Evolutionary conservation across 2,797 vertebrate species (phyloP), one percentile per base, ranked within the genome.

Genomic region (Pogoniulus pusillus): DNA sequence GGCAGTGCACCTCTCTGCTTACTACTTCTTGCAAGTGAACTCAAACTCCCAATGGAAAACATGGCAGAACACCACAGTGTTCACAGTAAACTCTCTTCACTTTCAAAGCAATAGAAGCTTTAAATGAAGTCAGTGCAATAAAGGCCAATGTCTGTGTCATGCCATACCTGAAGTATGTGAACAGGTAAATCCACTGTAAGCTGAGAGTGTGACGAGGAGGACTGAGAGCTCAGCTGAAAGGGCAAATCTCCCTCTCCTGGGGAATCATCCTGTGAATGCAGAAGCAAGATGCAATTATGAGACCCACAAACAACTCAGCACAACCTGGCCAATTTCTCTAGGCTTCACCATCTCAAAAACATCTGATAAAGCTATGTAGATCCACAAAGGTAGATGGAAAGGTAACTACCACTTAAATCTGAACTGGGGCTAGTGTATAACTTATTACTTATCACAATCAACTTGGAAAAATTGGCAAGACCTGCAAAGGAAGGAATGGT

Each of bases 81-180:
- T 69, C 23, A 71, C 22, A 69, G 23, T 9, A 47, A 85, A 71
- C 13, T 60, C 7, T 43, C 27, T 54, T 88, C 55, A 22, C 47
- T 63, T 70, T 54, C 51, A 74, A 88, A 41, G 53, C 49, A 92
- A 82, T 58, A 69, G 49, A 75, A 71, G 26, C 23, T 41, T 41
- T 41, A 41, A 41, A 41, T 41, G 39, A 41, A 41, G 37, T 57
- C 51, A 74, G 86, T 37, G 49, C 49, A 92, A 82, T 58, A 69
- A 53, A 75, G 71, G 29, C 20, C 62, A 55, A 20, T 1, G 3
- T 27, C 51, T 49, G 10, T 37, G 76, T 60, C 35, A n/a, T 24
- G 65, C n/a, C 90, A 89, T 91, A 99, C 99, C 98, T 99, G 99
- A 92, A 99, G 97, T 82, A 99, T 98, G 95, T 98, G 98, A 96